Percentiles rank a stretch among this genome's conserved stretches.
phyloP scores from a whole-genome alignment of 2,888 invertebrate species.

The Cabera pusaria region DNA sequence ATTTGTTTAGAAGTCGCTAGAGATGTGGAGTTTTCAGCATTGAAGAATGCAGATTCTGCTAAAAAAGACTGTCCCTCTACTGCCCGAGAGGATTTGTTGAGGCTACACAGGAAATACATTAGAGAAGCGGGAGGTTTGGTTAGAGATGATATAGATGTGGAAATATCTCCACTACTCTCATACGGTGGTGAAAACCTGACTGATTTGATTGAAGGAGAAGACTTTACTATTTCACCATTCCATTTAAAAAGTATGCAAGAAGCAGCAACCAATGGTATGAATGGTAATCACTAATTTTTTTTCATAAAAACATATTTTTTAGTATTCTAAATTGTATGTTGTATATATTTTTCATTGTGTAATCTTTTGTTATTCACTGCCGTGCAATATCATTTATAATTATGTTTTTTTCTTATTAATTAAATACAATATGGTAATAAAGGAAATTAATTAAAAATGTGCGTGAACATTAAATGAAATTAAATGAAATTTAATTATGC shows the following conservation, averaged over 20 bases:
- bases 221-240: slow-evolving; percentile 85
- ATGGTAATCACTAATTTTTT: slow-evolving; percentile 57
- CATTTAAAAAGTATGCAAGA: slow-evolving; percentile 79
- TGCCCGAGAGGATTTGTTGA: slow-evolving; percentile 89
- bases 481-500: no score
- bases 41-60: slow-evolving; percentile 95
- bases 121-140: slow-evolving; percentile 91
- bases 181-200: slow-evolving; percentile 95
- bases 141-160: slow-evolving; percentile 86
- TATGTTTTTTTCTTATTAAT: no score
- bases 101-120: slow-evolving; percentile 91
- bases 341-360: no score
- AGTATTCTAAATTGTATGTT: no score
- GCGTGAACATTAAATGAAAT: not conserved
- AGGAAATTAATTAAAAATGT: no score
- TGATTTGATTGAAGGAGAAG: slow-evolving; percentile 85
- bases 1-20: slow-evolving; percentile 96
- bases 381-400: no score
- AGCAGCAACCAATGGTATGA: slow-evolving; percentile 57
- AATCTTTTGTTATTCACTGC: no score
- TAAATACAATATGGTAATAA: no score
- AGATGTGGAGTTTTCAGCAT: slow-evolving; percentile 97
- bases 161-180: slow-evolving; percentile 95
- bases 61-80: slow-evolving; percentile 96
- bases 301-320: slow-evolving; percentile 7